Evolutionary conservation across 2,113 vertebrate species (phyloP).

Genomic region (Urocynchramus pylzowi): DNA sequence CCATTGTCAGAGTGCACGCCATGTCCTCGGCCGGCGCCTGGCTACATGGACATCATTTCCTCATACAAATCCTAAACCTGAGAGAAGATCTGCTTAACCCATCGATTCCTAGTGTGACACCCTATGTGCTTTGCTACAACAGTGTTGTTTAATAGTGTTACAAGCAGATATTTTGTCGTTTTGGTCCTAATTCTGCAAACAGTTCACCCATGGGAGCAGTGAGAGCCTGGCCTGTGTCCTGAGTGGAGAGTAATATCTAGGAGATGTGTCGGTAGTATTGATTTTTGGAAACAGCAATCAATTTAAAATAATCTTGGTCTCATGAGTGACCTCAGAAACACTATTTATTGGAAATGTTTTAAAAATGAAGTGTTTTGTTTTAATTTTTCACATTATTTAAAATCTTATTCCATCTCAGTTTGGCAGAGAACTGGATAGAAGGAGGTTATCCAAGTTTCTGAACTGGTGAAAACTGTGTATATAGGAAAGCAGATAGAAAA

Average conservation of each 20-base stretch:
- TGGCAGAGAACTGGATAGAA: not conserved
- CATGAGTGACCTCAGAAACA: not conserved
- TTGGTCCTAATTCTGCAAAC: not conserved
- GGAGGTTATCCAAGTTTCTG: not conserved
- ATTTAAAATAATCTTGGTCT: not conserved
- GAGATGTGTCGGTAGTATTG: not conserved
- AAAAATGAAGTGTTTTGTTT: not conserved
- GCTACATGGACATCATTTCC: constrained; percentile 17
- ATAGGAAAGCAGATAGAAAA: not conserved
- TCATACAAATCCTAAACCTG: not conserved
- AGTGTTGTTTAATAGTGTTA: not conserved
- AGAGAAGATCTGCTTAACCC: constrained; percentile 14
- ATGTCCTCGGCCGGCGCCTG: accelerated
- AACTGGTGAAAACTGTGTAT: not conserved
- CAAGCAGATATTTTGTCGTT: not conserved
- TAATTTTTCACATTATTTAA: not conserved
- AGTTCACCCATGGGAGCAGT: accelerated
- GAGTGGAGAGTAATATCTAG: not conserved
- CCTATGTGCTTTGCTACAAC: not conserved
- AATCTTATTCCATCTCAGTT: not conserved
- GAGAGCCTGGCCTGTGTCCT: not conserved
- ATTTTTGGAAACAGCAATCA: not conserved
- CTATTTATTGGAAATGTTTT: not conserved
- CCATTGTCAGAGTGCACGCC: not conserved
- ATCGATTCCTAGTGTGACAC: not conserved